These are phyloP conservation scores for Telmatochromis sp. DNA, from an alignment of 2,113 vertebrate species.

Conservation along the genomic window DNA sequence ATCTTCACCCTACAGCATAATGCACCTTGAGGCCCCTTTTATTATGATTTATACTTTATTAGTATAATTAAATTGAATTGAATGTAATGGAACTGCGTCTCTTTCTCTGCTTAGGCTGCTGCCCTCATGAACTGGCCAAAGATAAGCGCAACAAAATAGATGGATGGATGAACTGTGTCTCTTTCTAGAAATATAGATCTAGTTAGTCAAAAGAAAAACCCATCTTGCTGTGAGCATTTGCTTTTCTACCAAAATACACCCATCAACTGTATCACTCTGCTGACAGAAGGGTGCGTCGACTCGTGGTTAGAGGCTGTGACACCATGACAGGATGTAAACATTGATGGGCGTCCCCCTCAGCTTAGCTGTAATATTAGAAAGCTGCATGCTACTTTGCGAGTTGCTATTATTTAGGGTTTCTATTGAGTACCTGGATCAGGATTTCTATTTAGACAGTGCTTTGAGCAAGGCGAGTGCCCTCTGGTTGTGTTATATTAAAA, in stretches of 20 bases:
- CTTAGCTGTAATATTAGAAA: not conserved
- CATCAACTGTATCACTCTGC: fast-evolving
- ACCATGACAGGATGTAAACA: not conserved
- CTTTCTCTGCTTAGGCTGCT: not conserved
- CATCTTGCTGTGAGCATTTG: not conserved
- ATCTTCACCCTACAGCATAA: not conserved
- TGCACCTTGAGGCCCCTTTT: not conserved
- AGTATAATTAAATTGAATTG: not conserved
- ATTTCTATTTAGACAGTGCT: not conserved
- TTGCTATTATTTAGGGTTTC: not conserved
- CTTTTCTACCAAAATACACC: not conserved
- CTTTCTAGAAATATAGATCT: not conserved
- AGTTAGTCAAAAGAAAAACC: not conserved
- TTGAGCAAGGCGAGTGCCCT: not conserved
- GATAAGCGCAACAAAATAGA: not conserved
- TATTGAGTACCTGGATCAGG: not conserved
- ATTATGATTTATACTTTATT: not conserved
- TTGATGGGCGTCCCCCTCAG: not conserved
- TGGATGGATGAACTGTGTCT: not conserved
- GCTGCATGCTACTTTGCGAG: not conserved
- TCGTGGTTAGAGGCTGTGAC: not conserved
- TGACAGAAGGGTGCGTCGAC: not conserved
- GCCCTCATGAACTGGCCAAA: not conserved
- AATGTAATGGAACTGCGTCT: not conserved
- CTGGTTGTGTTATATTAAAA: not conserved